phyloP scores from a whole-genome alignment of 1,140 invertebrate species.

The Heliconius melpomene region DNA sequence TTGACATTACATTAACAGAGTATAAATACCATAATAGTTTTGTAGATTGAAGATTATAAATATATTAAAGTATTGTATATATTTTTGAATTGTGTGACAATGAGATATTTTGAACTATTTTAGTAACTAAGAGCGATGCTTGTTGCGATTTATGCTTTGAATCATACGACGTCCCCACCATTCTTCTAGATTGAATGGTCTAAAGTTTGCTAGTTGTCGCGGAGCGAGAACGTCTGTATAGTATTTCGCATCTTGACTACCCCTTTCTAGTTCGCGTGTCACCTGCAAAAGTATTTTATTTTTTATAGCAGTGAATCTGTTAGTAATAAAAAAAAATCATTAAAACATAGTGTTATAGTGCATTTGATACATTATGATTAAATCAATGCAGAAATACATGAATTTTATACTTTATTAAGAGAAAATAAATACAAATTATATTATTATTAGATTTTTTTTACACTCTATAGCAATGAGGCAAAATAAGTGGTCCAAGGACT shows the following conservation, averaged over 20 bases:
- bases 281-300: constrained; percentile 56
- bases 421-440: no score
- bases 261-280: constrained; percentile 69
- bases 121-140: constrained; percentile 75
- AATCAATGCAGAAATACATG: no score
- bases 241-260: constrained; percentile 69
- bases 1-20: constrained; percentile 3
- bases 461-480: no score
- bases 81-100: constrained; percentile 33
- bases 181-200: constrained; percentile 76
- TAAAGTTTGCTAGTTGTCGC: constrained; percentile 69
- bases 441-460: no score
- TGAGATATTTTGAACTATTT: constrained; percentile 43
- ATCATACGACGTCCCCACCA: constrained; percentile 69
- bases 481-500: no score
- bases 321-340: no score
- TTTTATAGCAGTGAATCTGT: no score
- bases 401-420: no score
- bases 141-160: constrained; percentile 73
- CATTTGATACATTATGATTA: no score
- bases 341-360: no score
- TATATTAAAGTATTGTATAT: constrained; percentile 6
- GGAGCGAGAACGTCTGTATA: constrained; percentile 66
- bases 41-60: constrained; percentile 7
- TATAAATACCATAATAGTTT: background rate